These are phyloP conservation scores for Rhopalosiphum nymphaeae DNA, from an alignment of 2,888 invertebrate genomes.

Conservation along the genomic window DNA sequence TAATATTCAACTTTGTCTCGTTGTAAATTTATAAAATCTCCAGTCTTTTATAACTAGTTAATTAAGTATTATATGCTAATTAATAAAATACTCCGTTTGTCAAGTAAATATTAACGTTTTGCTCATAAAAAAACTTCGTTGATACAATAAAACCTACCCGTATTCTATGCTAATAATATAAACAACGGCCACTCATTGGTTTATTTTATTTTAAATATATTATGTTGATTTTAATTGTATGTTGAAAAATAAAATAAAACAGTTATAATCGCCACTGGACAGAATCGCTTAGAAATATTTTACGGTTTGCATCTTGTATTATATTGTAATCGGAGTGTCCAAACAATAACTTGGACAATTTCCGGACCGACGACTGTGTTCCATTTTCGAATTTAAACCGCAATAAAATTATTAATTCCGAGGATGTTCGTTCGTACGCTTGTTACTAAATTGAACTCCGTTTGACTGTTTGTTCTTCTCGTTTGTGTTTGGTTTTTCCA, in stretches of 20 bases:
- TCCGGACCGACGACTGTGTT: not conserved
- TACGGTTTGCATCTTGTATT: not conserved
- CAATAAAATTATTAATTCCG: not conserved
- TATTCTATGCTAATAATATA: not conserved
- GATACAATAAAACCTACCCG: not conserved
- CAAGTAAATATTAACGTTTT: not conserved
- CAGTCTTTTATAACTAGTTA: not conserved
- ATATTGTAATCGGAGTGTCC: not conserved
- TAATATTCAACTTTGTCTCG: not conserved
- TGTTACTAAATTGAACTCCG: not conserved
- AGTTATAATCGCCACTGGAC: not conserved
- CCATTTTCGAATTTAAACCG: not conserved
- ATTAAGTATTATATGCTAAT: not conserved
- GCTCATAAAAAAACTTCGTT: not conserved
- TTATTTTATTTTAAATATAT: not conserved
- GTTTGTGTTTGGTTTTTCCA: not conserved
- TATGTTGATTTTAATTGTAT: not conserved
- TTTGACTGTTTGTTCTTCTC: not conserved
- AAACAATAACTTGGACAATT: not conserved
- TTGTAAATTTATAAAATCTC: not conserved
- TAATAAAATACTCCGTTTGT: not conserved
- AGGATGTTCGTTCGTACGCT: not conserved
- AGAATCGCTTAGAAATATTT: not conserved
- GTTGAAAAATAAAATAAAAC: not conserved
- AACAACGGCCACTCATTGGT: not conserved